A percentile compares a stretch with the other conserved stretches of the same genome.
phyloP scores from a whole-genome alignment of 1,140 invertebrate genomes.

The Microplitis demolitor region DNA sequence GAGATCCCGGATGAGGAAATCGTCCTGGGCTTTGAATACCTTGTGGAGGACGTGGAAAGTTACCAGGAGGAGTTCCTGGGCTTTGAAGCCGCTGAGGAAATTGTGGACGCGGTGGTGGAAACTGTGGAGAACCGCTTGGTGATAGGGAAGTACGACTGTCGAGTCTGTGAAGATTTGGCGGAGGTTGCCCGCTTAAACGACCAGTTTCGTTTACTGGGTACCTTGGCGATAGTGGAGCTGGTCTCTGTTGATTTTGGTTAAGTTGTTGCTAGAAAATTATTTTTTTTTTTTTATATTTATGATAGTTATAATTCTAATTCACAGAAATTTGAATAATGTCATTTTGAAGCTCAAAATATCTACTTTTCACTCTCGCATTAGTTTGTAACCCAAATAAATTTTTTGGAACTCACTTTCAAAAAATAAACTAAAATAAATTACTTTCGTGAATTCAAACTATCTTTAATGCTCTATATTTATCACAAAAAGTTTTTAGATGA shows the following conservation, averaged over 20 bases:
- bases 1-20: constrained; percentile 11
- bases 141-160: constrained; percentile 55
- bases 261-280: constrained; percentile 35
- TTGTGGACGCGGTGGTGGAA: constrained; percentile 29
- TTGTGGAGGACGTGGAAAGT: constrained; percentile 25
- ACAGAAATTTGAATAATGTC: no score
- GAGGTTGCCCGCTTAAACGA: constrained; percentile 34
- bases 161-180: constrained; percentile 53
- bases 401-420: no score
- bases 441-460: no score
- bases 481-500: no score
- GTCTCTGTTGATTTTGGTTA: constrained; percentile 37
- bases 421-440: no score
- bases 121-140: constrained; percentile 36
- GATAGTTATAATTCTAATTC: no score
- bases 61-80: neutral
- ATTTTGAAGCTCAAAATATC: no score
- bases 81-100: constrained; percentile 24
- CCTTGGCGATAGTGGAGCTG: constrained; percentile 36
- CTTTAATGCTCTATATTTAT: no score
- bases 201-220: constrained; percentile 48
- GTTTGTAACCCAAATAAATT: no score
- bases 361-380: no score
- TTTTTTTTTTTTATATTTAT: neutral
- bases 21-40: neutral